Evolutionary conservation across 1,140 invertebrate genomes (phyloP).

Genomic region (Tenebrio molitor): DNA sequence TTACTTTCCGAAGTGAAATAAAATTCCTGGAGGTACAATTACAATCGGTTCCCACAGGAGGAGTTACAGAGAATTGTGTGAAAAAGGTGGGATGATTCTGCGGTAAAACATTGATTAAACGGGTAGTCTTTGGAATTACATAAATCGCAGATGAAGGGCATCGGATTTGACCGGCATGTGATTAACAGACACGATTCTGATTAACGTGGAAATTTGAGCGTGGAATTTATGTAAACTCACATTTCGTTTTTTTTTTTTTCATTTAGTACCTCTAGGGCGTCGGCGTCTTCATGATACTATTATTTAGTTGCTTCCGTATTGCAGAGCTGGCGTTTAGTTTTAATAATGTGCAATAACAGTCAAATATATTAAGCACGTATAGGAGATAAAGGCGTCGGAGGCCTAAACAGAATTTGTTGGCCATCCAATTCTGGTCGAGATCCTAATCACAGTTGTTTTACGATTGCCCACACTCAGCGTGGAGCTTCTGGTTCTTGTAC

Average conservation of each 20-base stretch:
- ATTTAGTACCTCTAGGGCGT: too few species aligned
- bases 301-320: background rate
- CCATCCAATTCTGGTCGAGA: slow-evolving; percentile 1
- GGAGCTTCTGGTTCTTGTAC: background rate
- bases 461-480: background rate
- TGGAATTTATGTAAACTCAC: too few species aligned
- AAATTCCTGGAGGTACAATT: too few species aligned
- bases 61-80: too few species aligned
- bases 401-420: slow-evolving; percentile 22
- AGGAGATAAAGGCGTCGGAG: background rate
- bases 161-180: too few species aligned
- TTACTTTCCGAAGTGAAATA: background rate
- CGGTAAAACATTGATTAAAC: background rate
- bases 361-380: slow-evolving; percentile 21
- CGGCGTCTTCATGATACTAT: background rate
- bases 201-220: too few species aligned
- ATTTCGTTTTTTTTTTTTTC: too few species aligned
- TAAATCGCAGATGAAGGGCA: too few species aligned
- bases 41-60: too few species aligned
- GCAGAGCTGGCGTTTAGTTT: slow-evolving; percentile 1
- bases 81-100: background rate
- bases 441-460: slow-evolving; percentile 24
- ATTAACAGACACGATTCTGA: too few species aligned
- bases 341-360: slow-evolving; percentile 10
- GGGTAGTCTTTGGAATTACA: too few species aligned